These are phyloP conservation scores for Sminthurinus aureus DNA, from an alignment of 2,888 invertebrate species.

Conservation along the genomic window DNA sequence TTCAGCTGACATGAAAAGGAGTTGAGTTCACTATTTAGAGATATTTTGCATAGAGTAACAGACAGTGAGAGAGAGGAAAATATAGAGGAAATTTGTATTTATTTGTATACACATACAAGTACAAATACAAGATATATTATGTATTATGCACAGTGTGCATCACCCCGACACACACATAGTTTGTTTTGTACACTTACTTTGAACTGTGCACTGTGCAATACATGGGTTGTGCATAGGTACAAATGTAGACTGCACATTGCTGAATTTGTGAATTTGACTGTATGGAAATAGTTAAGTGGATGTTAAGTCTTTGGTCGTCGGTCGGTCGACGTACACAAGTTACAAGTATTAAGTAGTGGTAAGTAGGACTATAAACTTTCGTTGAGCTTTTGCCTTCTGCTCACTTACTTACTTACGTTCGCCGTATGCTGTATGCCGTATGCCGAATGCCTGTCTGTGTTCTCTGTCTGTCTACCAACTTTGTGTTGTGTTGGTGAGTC, in stretches of 20 bases:
- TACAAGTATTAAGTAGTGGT: neutral
- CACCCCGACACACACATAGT: too few species aligned
- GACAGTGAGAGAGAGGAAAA: neutral
- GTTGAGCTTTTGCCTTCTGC: neutral
- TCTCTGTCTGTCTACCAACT: too few species aligned
- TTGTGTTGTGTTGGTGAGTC: too few species aligned
- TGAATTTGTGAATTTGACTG: neutral
- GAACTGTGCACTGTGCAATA: too few species aligned
- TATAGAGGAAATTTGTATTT: neutral
- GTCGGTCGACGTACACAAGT: neutral
- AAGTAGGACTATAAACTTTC: constrained; percentile 18
- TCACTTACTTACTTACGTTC: too few species aligned
- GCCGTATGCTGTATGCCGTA: too few species aligned
- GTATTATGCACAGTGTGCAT: too few species aligned
- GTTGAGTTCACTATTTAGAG: neutral
- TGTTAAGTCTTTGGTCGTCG: neutral
- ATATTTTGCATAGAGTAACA: neutral
- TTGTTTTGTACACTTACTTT: too few species aligned
- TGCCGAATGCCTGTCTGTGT: too few species aligned
- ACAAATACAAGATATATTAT: too few species aligned
- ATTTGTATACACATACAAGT: neutral
- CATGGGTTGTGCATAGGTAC: neutral
- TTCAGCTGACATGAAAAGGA: neutral
- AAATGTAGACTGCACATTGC: neutral
- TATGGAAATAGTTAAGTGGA: neutral